Conservation (phyloP, 2,888 invertebrate species). For the Creontiades dilutus region DNA sequence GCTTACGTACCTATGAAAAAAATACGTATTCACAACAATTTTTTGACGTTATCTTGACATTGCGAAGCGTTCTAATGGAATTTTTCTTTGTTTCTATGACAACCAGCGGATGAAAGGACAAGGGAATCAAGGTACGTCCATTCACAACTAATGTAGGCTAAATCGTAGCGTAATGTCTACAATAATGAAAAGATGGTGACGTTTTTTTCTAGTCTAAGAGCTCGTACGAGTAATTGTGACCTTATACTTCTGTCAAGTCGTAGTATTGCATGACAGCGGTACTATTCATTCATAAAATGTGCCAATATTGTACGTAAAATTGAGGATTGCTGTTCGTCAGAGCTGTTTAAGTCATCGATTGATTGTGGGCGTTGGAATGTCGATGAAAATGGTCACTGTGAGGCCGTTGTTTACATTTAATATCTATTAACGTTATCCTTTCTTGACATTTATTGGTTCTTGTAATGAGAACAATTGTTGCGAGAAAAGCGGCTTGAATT, state of each 20-base stretch:
- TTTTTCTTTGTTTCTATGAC: conserved; percentile 77
- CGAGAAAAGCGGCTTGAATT: too few species aligned
- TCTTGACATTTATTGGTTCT: too few species aligned
- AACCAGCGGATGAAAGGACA: conserved; percentile 90
- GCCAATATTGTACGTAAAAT: too few species aligned
- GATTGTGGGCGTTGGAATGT: neutral
- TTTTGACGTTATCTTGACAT: conserved; percentile 76
- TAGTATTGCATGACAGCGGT: too few species aligned
- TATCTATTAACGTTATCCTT: too few species aligned
- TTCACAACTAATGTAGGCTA: neutral
- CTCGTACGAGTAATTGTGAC: too few species aligned
- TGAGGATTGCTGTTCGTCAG: neutral
- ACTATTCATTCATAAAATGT: too few species aligned
- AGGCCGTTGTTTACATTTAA: too few species aligned
- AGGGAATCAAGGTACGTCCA: conserved; percentile 87
- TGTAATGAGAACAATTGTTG: too few species aligned
- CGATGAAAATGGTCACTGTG: neutral
- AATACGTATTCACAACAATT: conserved; percentile 76
- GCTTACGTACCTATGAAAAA: conserved; percentile 76
- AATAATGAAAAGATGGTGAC: conserved; percentile 74
- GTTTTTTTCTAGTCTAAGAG: neutral
- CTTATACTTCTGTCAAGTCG: too few species aligned
- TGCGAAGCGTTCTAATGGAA: conserved; percentile 10
- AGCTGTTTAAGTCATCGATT: conserved; percentile 21
- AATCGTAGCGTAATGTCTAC: conserved; percentile 79